Percentiles rank a stretch among this genome's conserved stretches.
Evolutionary conservation across 2,888 invertebrate species (phyloP).

Genomic region (Chrysodeixis includens): DNA sequence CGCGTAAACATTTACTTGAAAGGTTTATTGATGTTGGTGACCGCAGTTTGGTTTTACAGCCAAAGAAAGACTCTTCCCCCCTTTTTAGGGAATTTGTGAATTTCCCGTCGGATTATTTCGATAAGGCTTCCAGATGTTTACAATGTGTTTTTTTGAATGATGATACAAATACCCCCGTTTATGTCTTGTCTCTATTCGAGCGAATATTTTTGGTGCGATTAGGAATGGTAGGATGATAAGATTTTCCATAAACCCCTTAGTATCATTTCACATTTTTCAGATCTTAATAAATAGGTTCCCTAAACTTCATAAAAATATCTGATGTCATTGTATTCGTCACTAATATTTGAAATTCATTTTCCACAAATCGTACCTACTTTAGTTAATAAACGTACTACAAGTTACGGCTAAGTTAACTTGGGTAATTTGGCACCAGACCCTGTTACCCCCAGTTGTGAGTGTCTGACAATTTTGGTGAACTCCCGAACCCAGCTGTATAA

Average conservation of each 20-base stretch:
- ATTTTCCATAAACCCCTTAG: too few species aligned
- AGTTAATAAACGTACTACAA: conserved; percentile 14
- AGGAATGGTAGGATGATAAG: not conserved
- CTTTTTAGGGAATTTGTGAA: conserved; percentile 62
- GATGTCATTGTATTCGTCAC: not conserved
- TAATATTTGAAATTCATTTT: conserved; percentile 7
- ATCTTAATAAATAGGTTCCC: too few species aligned
- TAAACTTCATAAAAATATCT: not conserved
- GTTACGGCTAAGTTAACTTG: conserved; percentile 30
- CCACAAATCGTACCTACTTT: conserved; percentile 3
- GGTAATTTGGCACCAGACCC: conserved; percentile 47
- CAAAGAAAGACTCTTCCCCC: conserved; percentile 52
- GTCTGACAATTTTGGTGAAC: conserved; percentile 39
- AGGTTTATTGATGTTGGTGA: conserved; percentile 85
- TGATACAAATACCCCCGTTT: not conserved
- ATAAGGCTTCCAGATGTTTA: conserved; percentile 30
- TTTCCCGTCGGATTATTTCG: conserved; percentile 59
- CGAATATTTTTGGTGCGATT: not conserved
- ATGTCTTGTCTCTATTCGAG: not conserved
- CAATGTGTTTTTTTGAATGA: conserved; percentile 20
- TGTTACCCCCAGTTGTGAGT: conserved; percentile 31
- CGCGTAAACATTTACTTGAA: conserved; percentile 85
- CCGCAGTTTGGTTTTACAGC: conserved; percentile 78
- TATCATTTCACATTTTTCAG: too few species aligned
- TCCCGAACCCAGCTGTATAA: conserved; percentile 25